Percentiles rank a stretch among this genome's conserved stretches.
Conservation (phyloP, 1,140 invertebrate genomes). For the Heliconius hermathena region DNA sequence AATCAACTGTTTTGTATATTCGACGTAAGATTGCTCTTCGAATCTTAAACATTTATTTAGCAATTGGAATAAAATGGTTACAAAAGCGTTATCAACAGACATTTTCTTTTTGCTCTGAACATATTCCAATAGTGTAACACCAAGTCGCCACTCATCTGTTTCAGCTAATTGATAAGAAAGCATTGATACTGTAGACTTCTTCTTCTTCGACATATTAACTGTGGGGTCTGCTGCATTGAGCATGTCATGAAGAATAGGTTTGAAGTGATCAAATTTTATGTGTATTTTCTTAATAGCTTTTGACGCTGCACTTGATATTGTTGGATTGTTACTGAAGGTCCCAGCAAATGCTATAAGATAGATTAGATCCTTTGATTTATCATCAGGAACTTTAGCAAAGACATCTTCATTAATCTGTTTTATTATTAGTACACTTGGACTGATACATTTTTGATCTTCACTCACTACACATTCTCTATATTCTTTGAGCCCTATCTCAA, state of each 20-base stretch:
- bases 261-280: constrained; percentile 85
- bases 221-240: constrained; percentile 66
- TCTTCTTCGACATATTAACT: constrained; percentile 61
- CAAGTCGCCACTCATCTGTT: constrained; percentile 88
- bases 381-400: constrained; percentile 74
- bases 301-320: constrained; percentile 83
- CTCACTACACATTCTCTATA: constrained; percentile 67
- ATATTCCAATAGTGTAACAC: constrained; percentile 90
- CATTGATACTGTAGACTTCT: constrained; percentile 71
- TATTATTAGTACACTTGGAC: constrained; percentile 74
- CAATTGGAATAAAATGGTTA: constrained; percentile 90
- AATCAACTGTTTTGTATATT: constrained; percentile 94
- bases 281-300: constrained; percentile 87
- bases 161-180: constrained; percentile 83
- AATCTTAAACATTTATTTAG: constrained; percentile 90
- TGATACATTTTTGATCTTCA: constrained; percentile 58
- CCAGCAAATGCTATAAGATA: constrained; percentile 76
- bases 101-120: constrained; percentile 92
- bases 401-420: constrained; percentile 84
- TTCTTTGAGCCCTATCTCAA: constrained; percentile 70
- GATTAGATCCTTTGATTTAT: constrained; percentile 76
- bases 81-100: constrained; percentile 84
- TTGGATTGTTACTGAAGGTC: constrained; percentile 80
- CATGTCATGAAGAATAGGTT: constrained; percentile 84
- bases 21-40: constrained; percentile 91